Evolutionary conservation across 1,140 invertebrate species (phyloP).

Genomic region (Theocolax elegans): DNA sequence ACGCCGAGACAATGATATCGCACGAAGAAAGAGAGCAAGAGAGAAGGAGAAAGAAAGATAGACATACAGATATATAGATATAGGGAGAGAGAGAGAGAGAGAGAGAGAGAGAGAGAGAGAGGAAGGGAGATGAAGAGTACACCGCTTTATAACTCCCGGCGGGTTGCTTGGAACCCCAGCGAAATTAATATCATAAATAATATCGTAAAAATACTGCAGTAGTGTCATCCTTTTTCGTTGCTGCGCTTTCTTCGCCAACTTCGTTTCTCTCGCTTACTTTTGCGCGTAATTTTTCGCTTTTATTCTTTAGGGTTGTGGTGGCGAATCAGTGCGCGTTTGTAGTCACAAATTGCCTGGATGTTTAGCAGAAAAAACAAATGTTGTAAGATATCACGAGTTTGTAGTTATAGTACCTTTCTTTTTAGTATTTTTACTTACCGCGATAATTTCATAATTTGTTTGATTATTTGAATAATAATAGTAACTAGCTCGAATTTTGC

Average conservation of each 20-base stretch:
- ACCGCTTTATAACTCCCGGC: slow-evolving; percentile 66
- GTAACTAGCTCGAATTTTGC: too few species aligned
- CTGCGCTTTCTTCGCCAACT: slow-evolving; percentile 21
- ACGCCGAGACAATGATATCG: slow-evolving; percentile 67
- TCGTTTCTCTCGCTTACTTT: slow-evolving; percentile 6
- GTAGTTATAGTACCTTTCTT: neutral
- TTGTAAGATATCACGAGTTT: too few species aligned
- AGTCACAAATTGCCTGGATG: slow-evolving; percentile 10
- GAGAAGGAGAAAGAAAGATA: neutral
- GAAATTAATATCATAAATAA: slow-evolving; percentile 71
- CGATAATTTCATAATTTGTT: too few species aligned
- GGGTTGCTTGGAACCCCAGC: slow-evolving; percentile 55
- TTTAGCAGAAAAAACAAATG: too few species aligned
- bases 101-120: slow-evolving; percentile 42
- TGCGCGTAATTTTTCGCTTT: slow-evolving; percentile 16
- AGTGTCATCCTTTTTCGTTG: slow-evolving; percentile 13
- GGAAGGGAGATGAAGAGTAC: slow-evolving; percentile 39
- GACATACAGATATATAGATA: too few species aligned
- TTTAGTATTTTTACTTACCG: too few species aligned
- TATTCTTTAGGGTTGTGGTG: neutral
- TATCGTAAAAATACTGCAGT: slow-evolving; percentile 63
- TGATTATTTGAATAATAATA: too few species aligned
- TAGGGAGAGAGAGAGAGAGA: too few species aligned
- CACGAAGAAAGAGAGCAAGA: slow-evolving; percentile 48
- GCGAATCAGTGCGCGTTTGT: slow-evolving; percentile 3